phyloP scores from a whole-genome alignment of 2,797 vertebrate species.

The Poliocrania exsul region DNA sequence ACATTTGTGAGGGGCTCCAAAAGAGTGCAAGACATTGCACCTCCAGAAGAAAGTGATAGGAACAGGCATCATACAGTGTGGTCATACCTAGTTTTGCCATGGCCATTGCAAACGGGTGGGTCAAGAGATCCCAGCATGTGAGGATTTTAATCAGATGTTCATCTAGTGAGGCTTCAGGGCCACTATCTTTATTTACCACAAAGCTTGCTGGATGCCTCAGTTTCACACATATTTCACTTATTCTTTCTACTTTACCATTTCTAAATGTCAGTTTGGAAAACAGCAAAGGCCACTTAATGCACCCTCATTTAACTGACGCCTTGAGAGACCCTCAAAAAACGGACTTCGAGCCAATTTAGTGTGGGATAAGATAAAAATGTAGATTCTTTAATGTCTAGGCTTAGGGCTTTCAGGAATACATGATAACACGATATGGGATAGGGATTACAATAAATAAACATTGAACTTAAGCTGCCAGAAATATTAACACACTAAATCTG shows the following conservation, averaged over 20 bases:
- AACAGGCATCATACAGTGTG: not conserved
- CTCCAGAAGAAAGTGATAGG: not conserved
- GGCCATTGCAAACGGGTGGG: not conserved
- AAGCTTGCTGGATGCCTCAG: not conserved
- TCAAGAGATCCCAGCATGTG: not conserved
- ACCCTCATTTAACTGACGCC: not conserved
- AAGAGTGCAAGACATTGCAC: not conserved
- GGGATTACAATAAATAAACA: no score
- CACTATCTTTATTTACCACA: not conserved
- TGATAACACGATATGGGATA: no score
- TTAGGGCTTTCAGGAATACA: no score
- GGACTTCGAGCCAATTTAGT: no score
- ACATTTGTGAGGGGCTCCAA: not conserved
- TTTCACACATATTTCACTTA: not conserved
- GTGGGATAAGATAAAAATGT: no score
- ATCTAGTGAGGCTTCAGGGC: not conserved
- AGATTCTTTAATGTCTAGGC: no score
- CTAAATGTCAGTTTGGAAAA: not conserved
- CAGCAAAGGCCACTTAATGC: not conserved
- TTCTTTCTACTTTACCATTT: not conserved
- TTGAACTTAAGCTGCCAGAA: no score
- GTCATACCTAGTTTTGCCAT: not conserved
- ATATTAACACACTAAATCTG: no score
- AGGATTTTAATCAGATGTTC: not conserved
- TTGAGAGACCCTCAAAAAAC: no score